Conservation (phyloP, 1,140 invertebrate genomes). For the Saxidomus purpurata region DNA sequence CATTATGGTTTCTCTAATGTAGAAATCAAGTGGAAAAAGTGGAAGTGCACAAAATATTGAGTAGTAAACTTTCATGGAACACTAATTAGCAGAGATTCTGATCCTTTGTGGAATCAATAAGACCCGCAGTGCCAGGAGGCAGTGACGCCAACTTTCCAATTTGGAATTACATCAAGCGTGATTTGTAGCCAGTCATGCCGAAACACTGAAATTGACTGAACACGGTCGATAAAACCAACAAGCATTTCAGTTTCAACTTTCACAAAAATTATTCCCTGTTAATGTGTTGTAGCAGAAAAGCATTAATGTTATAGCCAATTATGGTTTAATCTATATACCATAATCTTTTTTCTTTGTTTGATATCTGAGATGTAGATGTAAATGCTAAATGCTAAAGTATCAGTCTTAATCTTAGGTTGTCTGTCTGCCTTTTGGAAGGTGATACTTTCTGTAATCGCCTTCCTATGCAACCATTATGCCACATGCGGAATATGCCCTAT, state of each 20-base stretch:
- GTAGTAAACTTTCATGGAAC: background rate
- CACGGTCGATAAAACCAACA: constrained; percentile 8
- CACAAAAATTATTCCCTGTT: background rate
- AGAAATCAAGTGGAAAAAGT: background rate
- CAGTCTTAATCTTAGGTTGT: no score
- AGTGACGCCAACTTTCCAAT: constrained; percentile 27
- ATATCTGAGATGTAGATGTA: no score
- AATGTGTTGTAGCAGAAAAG: background rate
- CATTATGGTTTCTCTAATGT: background rate
- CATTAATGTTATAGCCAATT: background rate
- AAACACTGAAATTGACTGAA: constrained; percentile 9
- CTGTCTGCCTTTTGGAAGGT: no score
- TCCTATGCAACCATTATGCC: no score
- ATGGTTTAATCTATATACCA: background rate
- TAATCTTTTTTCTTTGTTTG: no score
- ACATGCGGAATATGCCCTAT: no score
- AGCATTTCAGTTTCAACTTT: background rate
- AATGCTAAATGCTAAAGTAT: no score
- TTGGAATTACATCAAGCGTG: background rate
- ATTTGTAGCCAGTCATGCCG: background rate
- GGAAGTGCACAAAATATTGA: no score
- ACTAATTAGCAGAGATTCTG: constrained; percentile 1
- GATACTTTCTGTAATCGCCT: no score
- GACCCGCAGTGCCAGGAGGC: background rate
- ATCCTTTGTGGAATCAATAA: background rate